Evolutionary conservation across 2,888 invertebrate genomes (phyloP).

Genomic region (Orchesella flavescens): DNA sequence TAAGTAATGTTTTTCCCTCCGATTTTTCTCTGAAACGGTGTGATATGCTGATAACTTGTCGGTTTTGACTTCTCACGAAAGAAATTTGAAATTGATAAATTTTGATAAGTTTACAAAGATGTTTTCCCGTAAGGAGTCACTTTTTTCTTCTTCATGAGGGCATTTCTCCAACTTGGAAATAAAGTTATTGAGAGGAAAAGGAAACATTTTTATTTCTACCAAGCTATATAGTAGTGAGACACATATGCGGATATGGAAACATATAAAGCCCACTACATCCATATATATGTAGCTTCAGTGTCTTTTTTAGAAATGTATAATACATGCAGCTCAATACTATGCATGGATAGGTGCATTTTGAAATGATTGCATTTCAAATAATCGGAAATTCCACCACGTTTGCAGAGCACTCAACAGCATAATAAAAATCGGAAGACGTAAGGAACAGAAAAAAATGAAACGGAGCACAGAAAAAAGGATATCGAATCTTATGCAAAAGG

Average conservation of each 20-base stretch:
- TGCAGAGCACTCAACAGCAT: constrained; percentile 43
- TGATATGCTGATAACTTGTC: constrained; percentile 36
- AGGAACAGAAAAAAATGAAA: background rate
- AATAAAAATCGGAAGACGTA: constrained; percentile 18
- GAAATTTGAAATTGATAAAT: constrained; percentile 61
- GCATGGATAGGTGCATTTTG: constrained; percentile 7
- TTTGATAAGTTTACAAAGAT: constrained; percentile 45
- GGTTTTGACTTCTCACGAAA: constrained; percentile 45
- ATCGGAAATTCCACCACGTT: constrained; percentile 40
- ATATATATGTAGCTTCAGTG: background rate
- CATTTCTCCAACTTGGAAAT: background rate
- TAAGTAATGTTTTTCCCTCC: background rate
- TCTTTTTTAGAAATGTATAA: background rate
- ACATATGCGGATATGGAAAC: too few relatives aligned
- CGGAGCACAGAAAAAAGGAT: constrained; percentile 1
- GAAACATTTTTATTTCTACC: constrained; percentile 27
- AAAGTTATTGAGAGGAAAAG: constrained; percentile 30
- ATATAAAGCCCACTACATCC: too few relatives aligned
- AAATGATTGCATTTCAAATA: constrained; percentile 36
- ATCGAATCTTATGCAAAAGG: constrained; percentile 25
- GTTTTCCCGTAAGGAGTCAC: constrained; percentile 7
- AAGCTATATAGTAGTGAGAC: too few relatives aligned
- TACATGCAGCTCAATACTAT: too few relatives aligned
- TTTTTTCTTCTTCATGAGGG: background rate
- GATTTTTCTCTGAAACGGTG: background rate